Conservation (phyloP, 2,888 invertebrate genomes). For the Heliconius erato region DNA sequence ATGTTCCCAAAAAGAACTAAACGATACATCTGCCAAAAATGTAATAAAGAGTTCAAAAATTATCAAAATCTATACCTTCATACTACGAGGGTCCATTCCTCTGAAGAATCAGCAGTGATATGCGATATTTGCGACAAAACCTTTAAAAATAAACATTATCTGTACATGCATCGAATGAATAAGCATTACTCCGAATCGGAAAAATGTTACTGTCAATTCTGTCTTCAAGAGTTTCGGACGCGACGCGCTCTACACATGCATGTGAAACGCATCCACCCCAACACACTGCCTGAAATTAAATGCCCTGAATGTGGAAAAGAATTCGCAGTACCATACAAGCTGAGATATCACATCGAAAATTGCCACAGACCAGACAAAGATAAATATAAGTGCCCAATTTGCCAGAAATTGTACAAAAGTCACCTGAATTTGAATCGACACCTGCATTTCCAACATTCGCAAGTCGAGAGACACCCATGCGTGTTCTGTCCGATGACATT, state of each 20-base stretch:
- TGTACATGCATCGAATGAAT: constrained; percentile 83
- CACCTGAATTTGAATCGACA: constrained; percentile 75
- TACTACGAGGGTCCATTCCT: constrained; percentile 77
- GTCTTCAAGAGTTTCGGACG: constrained; percentile 78
- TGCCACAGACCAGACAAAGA: constrained; percentile 71
- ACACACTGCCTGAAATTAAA: constrained; percentile 76
- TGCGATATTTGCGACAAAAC: constrained; percentile 79
- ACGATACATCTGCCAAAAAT: constrained; percentile 76
- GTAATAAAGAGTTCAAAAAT: constrained; percentile 80
- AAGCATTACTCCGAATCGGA: constrained; percentile 80
- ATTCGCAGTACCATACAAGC: constrained; percentile 76
- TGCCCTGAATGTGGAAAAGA: constrained; percentile 76
- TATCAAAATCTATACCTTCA: constrained; percentile 80
- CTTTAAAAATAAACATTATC: constrained; percentile 80
- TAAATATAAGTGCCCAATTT: constrained; percentile 75
- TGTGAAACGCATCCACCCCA: constrained; percentile 74
- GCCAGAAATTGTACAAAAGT: constrained; percentile 76
- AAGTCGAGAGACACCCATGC: constrained; percentile 74
- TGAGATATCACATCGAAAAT: constrained; percentile 73
- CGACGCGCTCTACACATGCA: constrained; percentile 78
- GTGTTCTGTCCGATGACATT: constrained; percentile 81
- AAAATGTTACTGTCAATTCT: constrained; percentile 79
- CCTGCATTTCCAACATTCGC: constrained; percentile 74
- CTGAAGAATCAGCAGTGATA: constrained; percentile 75
- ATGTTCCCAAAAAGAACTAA: constrained; percentile 72